Evolutionary conservation across 2,797 vertebrate species (phyloP).

Genomic region (Poecilia wingei): DNA sequence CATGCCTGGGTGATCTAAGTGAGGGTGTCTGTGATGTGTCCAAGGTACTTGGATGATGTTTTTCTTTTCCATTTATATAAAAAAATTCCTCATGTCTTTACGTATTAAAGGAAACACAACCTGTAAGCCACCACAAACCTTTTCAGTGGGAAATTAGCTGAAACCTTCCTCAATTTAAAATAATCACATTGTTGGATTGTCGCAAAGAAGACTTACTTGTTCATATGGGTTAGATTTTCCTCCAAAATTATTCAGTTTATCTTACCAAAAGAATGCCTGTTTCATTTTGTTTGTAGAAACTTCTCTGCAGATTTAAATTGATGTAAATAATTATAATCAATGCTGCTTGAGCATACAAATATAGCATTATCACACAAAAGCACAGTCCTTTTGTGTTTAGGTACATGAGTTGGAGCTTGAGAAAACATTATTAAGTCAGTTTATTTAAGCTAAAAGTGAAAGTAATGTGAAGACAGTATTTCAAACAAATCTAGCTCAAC

Average conservation of each 20-base stretch:
- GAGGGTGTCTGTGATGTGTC: not conserved
- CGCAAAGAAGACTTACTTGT: not conserved
- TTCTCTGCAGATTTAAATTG: constrained; percentile 15
- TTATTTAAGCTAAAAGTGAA: constrained; percentile 28
- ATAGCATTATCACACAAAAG: not conserved
- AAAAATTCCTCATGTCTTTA: not conserved
- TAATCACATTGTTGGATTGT: not conserved
- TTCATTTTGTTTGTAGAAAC: constrained; percentile 8
- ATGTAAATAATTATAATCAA: constrained; percentile 15
- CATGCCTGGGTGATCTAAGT: not conserved
- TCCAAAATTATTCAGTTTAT: constrained; percentile 7
- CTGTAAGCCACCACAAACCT: not conserved
- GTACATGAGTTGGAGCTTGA: constrained; percentile 5
- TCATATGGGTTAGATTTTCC: constrained; percentile 7
- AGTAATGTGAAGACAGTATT: constrained; percentile 26
- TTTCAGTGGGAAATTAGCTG: not conserved
- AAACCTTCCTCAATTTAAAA: constrained; percentile 6
- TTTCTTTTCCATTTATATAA: not conserved
- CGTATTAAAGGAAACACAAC: not conserved
- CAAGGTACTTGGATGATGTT: not conserved
- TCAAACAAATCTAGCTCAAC: constrained; percentile 8
- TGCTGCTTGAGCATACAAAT: constrained; percentile 8
- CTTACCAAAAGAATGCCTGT: constrained; percentile 19
- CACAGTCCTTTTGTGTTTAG: constrained; percentile 10
- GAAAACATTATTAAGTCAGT: not conserved